Conservation (phyloP, 2,797 vertebrate genomes). For the Setipinna tenuifilis region DNA sequence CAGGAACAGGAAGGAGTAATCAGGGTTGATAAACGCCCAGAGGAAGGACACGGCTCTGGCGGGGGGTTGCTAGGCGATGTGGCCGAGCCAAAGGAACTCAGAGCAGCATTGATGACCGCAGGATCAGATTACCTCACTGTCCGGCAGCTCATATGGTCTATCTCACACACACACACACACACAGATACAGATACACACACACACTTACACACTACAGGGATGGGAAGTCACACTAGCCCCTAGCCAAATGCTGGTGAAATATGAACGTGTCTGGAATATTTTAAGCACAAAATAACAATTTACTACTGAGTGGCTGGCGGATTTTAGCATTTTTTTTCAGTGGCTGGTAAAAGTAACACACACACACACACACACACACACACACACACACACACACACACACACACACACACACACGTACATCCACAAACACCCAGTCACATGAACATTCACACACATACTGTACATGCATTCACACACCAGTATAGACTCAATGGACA, state of each 20-base stretch:
- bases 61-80: background rate
- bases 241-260: too few relatives aligned
- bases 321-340: too few relatives aligned
- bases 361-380: background rate
- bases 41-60: background rate
- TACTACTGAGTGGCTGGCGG: too few relatives aligned
- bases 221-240: too few relatives aligned
- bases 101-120: background rate
- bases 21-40: conserved; percentile 37
- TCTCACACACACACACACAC: background rate
- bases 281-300: too few relatives aligned
- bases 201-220: too few relatives aligned
- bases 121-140: background rate
- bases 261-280: too few relatives aligned
- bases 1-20: conserved; percentile 48
- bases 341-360: background rate
- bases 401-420: background rate
- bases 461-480: background rate
- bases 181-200: background rate
- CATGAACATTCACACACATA: too few relatives aligned
- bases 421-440: background rate
- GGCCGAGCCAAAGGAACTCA: background rate
- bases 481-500: too few relatives aligned
- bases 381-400: background rate
- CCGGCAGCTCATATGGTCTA: background rate